A percentile compares a stretch with the other conserved stretches of the same genome.
These are phyloP conservation scores for Synergus laeviventris DNA, from an alignment of 2,888 invertebrate genomes.

Conservation along the genomic window DNA sequence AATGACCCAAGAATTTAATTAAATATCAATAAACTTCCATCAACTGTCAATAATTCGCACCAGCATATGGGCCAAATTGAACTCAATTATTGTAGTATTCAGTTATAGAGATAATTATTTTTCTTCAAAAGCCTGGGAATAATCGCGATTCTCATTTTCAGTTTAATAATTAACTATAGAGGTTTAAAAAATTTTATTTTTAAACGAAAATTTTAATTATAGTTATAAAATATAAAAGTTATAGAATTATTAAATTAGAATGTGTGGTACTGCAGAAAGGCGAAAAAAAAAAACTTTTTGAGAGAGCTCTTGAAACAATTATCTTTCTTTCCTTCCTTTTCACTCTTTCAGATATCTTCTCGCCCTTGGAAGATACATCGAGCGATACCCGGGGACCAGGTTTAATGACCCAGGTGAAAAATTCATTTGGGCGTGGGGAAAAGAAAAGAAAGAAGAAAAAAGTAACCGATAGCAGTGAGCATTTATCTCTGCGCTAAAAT, in stretches of 20 bases:
- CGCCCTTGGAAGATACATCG: constrained; percentile 12
- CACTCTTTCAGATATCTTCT: constrained; percentile 12
- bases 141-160: too few relatives aligned
- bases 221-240: not conserved
- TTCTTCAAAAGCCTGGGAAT: too few relatives aligned
- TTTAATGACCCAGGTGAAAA: constrained; percentile 49
- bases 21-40: not conserved
- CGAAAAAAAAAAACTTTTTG: not conserved
- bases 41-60: not conserved
- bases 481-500: constrained; percentile 16
- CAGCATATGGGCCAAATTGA: not conserved
- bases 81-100: not conserved
- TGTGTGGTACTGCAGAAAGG: not conserved
- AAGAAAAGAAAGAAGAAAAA: constrained; percentile 22
- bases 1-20: constrained; percentile 5
- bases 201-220: not conserved
- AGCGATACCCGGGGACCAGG: constrained; percentile 37
- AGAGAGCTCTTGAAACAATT: constrained; percentile 2
- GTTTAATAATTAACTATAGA: too few relatives aligned
- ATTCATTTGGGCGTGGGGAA: constrained; percentile 39
- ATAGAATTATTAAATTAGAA: not conserved
- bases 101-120: not conserved
- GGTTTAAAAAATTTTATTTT: not conserved
- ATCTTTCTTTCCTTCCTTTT: constrained; percentile 22
- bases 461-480: constrained; percentile 1